Percentiles rank a stretch among this genome's conserved stretches.
Conservation (phyloP, 2,113 vertebrate species). For the Cololabis saira region DNA sequence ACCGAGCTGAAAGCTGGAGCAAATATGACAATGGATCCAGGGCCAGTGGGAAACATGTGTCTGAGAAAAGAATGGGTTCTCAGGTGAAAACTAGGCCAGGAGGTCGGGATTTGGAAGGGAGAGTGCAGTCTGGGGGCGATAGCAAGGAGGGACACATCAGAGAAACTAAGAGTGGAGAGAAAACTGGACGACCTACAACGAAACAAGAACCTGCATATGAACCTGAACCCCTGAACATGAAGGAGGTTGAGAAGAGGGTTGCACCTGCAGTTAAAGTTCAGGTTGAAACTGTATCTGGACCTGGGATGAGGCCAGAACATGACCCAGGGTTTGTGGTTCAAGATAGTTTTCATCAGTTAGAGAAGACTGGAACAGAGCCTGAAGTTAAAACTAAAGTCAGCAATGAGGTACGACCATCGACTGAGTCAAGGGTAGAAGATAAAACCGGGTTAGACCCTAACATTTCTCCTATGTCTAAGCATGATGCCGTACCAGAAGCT, state of each 20-base stretch:
- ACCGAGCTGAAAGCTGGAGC: conserved; percentile 50
- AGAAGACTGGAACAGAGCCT: conserved; percentile 26
- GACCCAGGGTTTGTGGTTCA: conserved; percentile 12
- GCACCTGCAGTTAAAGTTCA: conserved; percentile 14
- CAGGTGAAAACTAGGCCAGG: conserved; percentile 64
- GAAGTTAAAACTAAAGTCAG: conserved; percentile 23
- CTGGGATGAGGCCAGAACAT: conserved; percentile 15
- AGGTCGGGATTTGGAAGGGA: conserved; percentile 67
- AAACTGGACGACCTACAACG: neutral
- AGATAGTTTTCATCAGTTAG: conserved; percentile 16
- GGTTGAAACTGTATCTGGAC: neutral
- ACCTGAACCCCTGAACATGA: neutral
- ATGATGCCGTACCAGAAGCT: conserved; percentile 10
- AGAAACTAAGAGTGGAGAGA: conserved; percentile 40
- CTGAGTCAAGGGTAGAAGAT: conserved; percentile 25
- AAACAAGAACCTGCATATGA: conserved; percentile 45
- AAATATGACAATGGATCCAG: conserved; percentile 61
- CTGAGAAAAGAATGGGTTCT: conserved; percentile 61
- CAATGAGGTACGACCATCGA: conserved; percentile 8
- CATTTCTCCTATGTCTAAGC: conserved; percentile 14
- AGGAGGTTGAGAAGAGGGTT: conserved; percentile 16
- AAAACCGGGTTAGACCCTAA: conserved; percentile 32
- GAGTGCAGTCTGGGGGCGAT: conserved; percentile 57
- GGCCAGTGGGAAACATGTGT: conserved; percentile 42
- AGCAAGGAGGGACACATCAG: conserved; percentile 47